Conservation (phyloP, 1,140 invertebrate species). For the Sitobion miscanthi region DNA sequence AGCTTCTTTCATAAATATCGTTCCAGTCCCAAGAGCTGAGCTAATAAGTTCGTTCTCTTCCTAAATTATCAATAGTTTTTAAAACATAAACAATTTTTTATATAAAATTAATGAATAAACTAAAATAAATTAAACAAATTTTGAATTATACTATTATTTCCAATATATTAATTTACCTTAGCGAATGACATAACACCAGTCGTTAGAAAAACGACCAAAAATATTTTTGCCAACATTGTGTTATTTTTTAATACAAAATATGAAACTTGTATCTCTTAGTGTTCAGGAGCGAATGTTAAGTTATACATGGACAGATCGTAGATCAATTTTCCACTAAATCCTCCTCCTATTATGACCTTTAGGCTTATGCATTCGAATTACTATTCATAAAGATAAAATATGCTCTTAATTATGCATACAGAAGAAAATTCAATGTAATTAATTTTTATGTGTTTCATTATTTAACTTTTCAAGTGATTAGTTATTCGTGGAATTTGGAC, state of each 20-base stretch:
- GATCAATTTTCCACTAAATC: background rate
- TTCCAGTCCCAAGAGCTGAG: background rate
- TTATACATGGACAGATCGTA: background rate
- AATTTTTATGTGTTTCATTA: background rate
- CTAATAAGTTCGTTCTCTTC: slow-evolving; percentile 15
- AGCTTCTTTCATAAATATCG: background rate
- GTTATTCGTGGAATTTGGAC: background rate
- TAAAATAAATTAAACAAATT: background rate
- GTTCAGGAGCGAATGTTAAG: slow-evolving; percentile 32
- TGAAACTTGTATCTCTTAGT: slow-evolving; percentile 5
- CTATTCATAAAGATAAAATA: background rate
- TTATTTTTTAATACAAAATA: background rate
- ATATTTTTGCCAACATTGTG: slow-evolving; percentile 37
- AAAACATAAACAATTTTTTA: background rate
- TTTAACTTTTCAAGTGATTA: background rate
- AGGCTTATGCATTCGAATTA: background rate
- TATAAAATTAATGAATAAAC: background rate
- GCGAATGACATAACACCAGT: background rate
- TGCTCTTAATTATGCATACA: background rate
- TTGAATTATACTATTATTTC: background rate
- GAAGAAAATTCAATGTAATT: background rate
- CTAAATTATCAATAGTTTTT: slow-evolving; percentile 1
- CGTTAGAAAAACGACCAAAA: background rate
- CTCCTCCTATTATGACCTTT: slow-evolving; percentile 24
- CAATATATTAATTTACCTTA: background rate